These are phyloP conservation scores for Onychostruthus taczanowskii DNA, from an alignment of 2,113 vertebrate genomes.

Conservation along the genomic window DNA sequence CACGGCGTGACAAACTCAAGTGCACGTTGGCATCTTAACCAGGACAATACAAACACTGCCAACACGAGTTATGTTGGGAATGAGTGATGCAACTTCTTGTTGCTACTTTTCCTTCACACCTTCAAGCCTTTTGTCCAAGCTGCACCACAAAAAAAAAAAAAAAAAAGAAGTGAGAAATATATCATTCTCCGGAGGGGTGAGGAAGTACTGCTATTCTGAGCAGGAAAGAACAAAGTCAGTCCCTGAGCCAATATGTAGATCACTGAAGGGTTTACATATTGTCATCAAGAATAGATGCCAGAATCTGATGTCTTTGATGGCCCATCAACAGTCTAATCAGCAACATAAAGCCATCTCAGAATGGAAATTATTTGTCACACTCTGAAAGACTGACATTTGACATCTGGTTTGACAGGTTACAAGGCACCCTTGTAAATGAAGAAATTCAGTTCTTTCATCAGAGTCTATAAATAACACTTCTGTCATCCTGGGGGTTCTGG, in stretches of 20 bases:
- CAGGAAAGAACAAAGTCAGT: conserved; percentile 37
- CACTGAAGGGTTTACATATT: conserved; percentile 1
- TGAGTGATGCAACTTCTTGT: background rate
- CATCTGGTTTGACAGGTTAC: conserved; percentile 16
- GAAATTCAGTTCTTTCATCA: background rate
- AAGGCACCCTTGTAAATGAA: background rate
- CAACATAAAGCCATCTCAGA: background rate
- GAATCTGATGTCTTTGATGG: conserved; percentile 3
- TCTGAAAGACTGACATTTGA: background rate
- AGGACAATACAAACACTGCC: conserved; percentile 22
- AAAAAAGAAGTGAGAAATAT: conserved; percentile 1
- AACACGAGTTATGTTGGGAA: background rate
- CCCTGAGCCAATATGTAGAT: background rate
- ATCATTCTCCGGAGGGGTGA: conserved; percentile 10
- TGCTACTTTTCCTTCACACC: conserved; percentile 25
- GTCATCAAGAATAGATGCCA: conserved; percentile 7
- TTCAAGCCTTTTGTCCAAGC: conserved; percentile 40
- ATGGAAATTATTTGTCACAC: background rate
- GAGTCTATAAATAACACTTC: background rate
- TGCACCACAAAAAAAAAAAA: background rate
- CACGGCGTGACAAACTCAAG: accelerated
- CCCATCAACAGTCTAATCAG: background rate
- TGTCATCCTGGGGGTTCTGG: background rate
- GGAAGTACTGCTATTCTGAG: conserved; percentile 40
- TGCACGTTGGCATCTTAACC: background rate